These are phyloP conservation scores for Batillaria attramentaria DNA, from an alignment of 1,140 invertebrate genomes.

Conservation along the genomic window DNA sequence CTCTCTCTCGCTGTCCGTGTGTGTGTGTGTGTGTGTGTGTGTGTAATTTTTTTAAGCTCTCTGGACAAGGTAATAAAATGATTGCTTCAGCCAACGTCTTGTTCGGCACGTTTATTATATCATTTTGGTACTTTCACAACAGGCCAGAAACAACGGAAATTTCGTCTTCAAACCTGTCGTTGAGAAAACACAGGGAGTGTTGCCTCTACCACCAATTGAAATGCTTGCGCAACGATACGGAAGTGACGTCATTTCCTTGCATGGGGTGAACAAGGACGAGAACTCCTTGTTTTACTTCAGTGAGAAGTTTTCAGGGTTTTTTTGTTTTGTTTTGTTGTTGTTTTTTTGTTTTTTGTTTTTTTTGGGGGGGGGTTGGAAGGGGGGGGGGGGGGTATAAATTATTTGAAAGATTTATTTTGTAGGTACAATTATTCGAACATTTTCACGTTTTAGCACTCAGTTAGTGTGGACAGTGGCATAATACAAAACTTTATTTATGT, in stretches of 20 bases:
- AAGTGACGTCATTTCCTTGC: neutral
- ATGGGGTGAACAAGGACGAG: slow-evolving; percentile 23
- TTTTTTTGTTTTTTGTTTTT: too few relatives aligned
- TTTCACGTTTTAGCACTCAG: too few relatives aligned
- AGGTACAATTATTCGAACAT: too few relatives aligned
- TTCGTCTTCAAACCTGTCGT: slow-evolving; percentile 1
- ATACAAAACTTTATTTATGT: too few relatives aligned
- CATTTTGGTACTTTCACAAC: neutral
- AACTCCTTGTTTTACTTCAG: neutral
- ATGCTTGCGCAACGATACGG: neutral
- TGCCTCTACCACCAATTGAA: neutral
- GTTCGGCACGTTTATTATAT: neutral
- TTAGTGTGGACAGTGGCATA: too few relatives aligned
- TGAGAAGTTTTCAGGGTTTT: too few relatives aligned
- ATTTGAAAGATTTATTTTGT: too few relatives aligned
- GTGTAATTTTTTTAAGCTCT: too few relatives aligned
- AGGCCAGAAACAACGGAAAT: neutral
- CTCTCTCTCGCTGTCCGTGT: neutral
- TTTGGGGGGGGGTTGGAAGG: too few relatives aligned
- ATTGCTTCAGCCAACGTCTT: too few relatives aligned
- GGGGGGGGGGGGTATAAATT: too few relatives aligned
- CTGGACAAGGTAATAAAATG: neutral
- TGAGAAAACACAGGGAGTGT: slow-evolving; percentile 6
- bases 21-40: neutral
- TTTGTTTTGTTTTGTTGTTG: too few relatives aligned